Base-by-base conservation (phyloP, 2,888 invertebrate genomes). In the Branchipolynoe longqiensis region DNA sequence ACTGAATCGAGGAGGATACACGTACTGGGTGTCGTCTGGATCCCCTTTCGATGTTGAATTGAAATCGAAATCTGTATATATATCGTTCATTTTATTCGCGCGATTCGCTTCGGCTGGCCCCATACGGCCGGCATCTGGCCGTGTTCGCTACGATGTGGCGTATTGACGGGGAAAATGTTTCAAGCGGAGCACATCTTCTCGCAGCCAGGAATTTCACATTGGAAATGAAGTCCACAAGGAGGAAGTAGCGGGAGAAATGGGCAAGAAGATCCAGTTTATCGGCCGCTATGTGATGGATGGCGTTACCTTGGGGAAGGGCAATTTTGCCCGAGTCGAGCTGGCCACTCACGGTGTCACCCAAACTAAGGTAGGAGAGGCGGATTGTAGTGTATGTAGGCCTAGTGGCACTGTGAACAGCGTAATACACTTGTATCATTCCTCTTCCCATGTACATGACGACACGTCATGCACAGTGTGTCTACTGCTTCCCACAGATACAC, bases 271-370 rank as follows among this genome's bases (percentile, higher is more conserved):
- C 87, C 93, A 93, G 87, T 92, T 91, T 85, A 92, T 96, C 89
- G 96, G 96, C 85, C 96, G 95, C 92, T 96, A 96, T 94, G 94
- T 95, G 90, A 95, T 96, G 95, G 96, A 96, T 85, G 96, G 96
- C 86, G 95, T 95, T 90, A 94, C 95, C 86, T 94, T 96, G 85
- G 96, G 96, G 69, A 96, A 96, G 93, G 96, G 96, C 87, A 96
- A 96, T 93, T 96, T 96, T 92, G 96, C 96, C 33, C 95, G 95
- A 90, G 96, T 96, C 74, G 96, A 96, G 92, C 96, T 96, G 92
- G 96, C 96, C 22, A 95, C 95, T 48, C 96, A 96, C 92, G 95
- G 95, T 87, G 93, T 96, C 85, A 95, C 96, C 83, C 95, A 96
- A 89, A 95, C 95, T 90, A 96, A 96, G 96, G 96, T 96, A 92